These are phyloP conservation scores for Cinclus cinclus DNA, from an alignment of 2,113 vertebrate genomes.

Conservation along the genomic window DNA sequence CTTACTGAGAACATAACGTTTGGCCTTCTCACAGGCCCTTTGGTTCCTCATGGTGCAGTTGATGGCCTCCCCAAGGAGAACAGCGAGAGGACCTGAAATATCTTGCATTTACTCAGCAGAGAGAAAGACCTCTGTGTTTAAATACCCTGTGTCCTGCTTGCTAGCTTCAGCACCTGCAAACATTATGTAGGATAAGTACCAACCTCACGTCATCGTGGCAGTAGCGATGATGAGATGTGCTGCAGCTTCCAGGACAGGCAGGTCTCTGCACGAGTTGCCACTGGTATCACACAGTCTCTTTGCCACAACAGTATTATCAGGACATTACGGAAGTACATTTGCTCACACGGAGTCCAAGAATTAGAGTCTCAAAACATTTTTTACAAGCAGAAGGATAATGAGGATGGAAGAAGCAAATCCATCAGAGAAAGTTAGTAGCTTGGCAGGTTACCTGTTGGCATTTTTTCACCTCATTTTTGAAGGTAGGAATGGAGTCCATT, in stretches of 20 bases:
- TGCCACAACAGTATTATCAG: not conserved
- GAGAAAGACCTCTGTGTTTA: not conserved
- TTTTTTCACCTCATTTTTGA: not conserved
- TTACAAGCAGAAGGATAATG: not conserved
- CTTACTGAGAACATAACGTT: not conserved
- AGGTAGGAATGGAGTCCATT: not conserved
- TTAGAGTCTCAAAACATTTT: not conserved
- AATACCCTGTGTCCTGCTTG: not conserved
- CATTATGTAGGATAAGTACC: not conserved
- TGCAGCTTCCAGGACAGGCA: not conserved
- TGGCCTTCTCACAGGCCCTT: not conserved
- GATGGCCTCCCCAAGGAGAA: not conserved
- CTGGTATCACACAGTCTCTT: not conserved
- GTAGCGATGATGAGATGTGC: not conserved
- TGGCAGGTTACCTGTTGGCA: not conserved
- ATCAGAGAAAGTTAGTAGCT: not conserved
- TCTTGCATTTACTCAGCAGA: not conserved
- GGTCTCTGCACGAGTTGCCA: not conserved
- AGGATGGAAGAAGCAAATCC: not conserved
- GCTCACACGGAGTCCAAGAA: not conserved
- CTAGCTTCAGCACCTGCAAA: not conserved
- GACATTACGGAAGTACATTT: not conserved
- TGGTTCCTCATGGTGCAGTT: not conserved
- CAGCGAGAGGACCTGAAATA: not conserved
- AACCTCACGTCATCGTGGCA: not conserved